A percentile compares a stretch with the other conserved stretches of the same genome.
Conservation (phyloP, 1,140 invertebrate species). For the Heliconius hewitsoni region DNA sequence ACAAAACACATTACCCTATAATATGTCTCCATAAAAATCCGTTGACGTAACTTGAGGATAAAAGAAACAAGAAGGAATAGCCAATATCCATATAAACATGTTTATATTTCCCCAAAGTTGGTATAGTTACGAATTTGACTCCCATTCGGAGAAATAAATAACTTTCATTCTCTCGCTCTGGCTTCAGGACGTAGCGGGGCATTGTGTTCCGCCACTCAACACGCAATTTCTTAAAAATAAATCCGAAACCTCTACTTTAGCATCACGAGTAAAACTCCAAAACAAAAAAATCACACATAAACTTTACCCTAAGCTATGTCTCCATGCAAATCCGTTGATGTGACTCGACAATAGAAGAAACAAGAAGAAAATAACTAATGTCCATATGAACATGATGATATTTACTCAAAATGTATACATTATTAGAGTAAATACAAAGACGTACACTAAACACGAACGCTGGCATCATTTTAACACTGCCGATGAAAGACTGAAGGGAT, state of each 20-base stretch:
- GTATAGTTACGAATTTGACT: too few relatives aligned
- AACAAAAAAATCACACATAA: slow-evolving; percentile 11
- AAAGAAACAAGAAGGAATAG: slow-evolving; percentile 23
- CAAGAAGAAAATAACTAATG: slow-evolving; percentile 30
- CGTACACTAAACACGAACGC: slow-evolving; percentile 14
- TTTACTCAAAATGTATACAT: slow-evolving; percentile 11
- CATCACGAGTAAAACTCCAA: background rate
- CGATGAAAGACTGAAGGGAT: slow-evolving; percentile 26
- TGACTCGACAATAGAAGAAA: slow-evolving; percentile 30
- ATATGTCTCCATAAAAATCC: slow-evolving; percentile 37
- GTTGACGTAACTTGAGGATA: slow-evolving; percentile 25
- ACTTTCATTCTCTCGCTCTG: too few relatives aligned
- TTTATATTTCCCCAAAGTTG: background rate
- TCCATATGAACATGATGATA: slow-evolving; percentile 34
- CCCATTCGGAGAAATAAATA: too few relatives aligned
- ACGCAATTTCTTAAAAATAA: too few relatives aligned
- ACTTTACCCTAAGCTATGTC: slow-evolving; percentile 31
- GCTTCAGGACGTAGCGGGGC: too few relatives aligned
- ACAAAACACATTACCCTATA: background rate
- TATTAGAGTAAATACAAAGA: background rate
- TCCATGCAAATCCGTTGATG: slow-evolving; percentile 38
- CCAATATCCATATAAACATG: slow-evolving; percentile 32
- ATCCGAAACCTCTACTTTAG: background rate
- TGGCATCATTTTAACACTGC: slow-evolving; percentile 29
- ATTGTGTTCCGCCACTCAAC: too few relatives aligned